These are phyloP conservation scores for Erebia palarica DNA, from an alignment of 2,888 invertebrate species.

Conservation along the genomic window DNA sequence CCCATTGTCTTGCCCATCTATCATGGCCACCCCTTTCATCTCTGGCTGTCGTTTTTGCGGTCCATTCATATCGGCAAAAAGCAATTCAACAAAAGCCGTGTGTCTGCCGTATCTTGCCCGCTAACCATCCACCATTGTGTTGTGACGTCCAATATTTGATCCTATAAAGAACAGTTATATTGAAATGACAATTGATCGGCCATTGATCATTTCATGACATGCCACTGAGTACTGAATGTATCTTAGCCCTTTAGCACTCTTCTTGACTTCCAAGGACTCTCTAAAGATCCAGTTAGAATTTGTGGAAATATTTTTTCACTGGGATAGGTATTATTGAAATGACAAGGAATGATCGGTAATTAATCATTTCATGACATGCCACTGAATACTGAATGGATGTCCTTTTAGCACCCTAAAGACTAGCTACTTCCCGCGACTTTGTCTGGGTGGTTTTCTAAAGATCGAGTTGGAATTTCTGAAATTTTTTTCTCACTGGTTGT, in stretches of 20 bases:
- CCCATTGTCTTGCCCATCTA: neutral
- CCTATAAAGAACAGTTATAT: neutral
- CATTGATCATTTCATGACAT: neutral
- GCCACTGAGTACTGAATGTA: neutral
- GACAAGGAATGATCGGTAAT: too few species aligned
- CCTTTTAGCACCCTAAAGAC: too few species aligned
- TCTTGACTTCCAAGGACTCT: too few species aligned
- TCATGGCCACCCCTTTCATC: slow-evolving; percentile 22
- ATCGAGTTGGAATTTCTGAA: too few species aligned
- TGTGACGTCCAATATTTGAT: neutral
- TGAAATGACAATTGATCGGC: neutral
- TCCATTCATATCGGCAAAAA: slow-evolving; percentile 35
- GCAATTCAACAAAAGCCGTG: slow-evolving; percentile 22
- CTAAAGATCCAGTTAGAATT: too few species aligned
- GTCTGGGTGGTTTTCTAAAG: too few species aligned
- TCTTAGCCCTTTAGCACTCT: too few species aligned
- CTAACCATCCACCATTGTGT: neutral
- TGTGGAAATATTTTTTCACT: too few species aligned
- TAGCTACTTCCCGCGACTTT: too few species aligned
- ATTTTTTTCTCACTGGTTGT: too few species aligned
- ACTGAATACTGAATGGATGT: neutral
- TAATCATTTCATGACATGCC: neutral
- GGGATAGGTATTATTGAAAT: too few species aligned
- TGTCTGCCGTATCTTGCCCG: neutral
- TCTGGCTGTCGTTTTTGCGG: slow-evolving; percentile 29